Evolutionary conservation across 1,140 invertebrate species (phyloP).

Genomic region (Papilio helenus): DNA sequence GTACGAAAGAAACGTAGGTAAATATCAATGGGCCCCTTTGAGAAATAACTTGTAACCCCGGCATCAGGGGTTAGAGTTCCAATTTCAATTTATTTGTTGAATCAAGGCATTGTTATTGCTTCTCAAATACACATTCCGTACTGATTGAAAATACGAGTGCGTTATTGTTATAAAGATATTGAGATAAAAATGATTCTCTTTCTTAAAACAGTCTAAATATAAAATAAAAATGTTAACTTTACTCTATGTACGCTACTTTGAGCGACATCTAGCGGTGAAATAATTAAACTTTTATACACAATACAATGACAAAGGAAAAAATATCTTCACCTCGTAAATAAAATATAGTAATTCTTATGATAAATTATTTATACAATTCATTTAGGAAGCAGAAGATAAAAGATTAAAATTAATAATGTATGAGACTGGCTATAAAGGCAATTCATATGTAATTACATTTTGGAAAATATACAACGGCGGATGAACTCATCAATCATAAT

Average conservation of each 20-base stretch:
- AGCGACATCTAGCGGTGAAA: neutral
- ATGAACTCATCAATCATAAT: conserved; percentile 11
- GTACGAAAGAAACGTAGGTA: neutral
- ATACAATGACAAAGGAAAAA: neutral
- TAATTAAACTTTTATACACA: neutral
- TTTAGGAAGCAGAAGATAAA: conserved; percentile 12
- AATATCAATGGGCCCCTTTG: conserved; percentile 5
- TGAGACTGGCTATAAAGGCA: neutral
- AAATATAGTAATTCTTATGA: neutral
- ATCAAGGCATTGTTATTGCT: conserved; percentile 20
- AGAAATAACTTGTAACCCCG: conserved; percentile 14
- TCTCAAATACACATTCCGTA: conserved; percentile 19
- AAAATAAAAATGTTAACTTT: too few species aligned
- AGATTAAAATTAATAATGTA: conserved; percentile 25
- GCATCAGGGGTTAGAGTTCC: conserved; percentile 17
- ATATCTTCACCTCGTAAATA: neutral
- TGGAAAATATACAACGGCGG: conserved; percentile 2
- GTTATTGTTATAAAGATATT: neutral
- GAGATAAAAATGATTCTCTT: neutral
- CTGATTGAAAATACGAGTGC: conserved; percentile 14
- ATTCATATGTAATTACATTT: conserved; percentile 25
- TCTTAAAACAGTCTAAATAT: neutral
- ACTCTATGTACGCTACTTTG: too few species aligned
- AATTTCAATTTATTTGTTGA: conserved; percentile 27
- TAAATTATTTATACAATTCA: neutral